Conservation (phyloP, 2,888 invertebrate species). For the Stegophylla sp. region DNA sequence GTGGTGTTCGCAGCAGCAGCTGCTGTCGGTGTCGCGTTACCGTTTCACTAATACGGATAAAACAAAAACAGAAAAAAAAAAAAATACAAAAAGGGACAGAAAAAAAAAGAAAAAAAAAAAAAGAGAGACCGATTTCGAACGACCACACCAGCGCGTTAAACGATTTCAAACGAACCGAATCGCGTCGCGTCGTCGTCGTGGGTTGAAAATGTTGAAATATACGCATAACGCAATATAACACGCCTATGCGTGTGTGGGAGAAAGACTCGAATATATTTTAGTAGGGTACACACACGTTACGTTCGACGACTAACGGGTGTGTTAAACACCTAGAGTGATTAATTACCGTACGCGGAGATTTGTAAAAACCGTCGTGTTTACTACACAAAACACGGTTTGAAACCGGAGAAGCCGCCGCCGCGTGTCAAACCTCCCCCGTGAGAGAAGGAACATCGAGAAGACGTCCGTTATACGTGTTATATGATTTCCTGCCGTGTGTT, state of each 20-base stretch:
- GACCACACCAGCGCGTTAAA: slow-evolving; percentile 39
- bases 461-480: slow-evolving; percentile 10
- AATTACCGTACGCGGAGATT: slow-evolving; percentile 39
- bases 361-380: slow-evolving; percentile 51
- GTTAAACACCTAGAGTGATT: slow-evolving; percentile 42
- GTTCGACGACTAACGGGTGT: slow-evolving; percentile 32
- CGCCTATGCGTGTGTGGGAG: neutral
- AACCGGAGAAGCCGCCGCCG: slow-evolving; percentile 51
- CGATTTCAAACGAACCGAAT: slow-evolving; percentile 58
- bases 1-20: slow-evolving; percentile 44
- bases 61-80: slow-evolving; percentile 38
- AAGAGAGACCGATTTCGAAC: neutral
- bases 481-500: neutral
- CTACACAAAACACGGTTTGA: slow-evolving; percentile 45
- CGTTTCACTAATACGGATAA: slow-evolving; percentile 38
- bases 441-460: neutral
- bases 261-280: slow-evolving; percentile 8
- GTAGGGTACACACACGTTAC: slow-evolving; percentile 17
- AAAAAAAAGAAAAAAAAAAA: too few relatives aligned
- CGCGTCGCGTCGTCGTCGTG: slow-evolving; percentile 38
- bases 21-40: slow-evolving; percentile 56
- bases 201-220: slow-evolving; percentile 25
- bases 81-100: neutral
- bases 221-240: neutral
- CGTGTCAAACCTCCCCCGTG: neutral